Evolutionary conservation across 2,797 vertebrate species (phyloP).

Genomic region (Spondyliosoma cantharus): DNA sequence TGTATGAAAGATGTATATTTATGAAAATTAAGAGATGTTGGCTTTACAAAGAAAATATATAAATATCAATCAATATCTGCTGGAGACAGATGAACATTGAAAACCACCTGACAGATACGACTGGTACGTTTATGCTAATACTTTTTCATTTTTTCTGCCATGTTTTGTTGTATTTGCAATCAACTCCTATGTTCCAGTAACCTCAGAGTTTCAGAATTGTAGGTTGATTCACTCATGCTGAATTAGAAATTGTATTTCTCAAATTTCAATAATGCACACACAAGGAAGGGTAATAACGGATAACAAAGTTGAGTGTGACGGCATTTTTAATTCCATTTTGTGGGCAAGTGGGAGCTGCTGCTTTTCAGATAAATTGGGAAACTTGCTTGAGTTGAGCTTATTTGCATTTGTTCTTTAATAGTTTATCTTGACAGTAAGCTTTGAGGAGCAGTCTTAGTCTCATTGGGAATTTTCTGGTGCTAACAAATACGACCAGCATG

Average conservation of each 20-base stretch:
- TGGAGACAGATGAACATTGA: neutral
- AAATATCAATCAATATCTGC: too few relatives aligned
- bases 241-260: too few relatives aligned
- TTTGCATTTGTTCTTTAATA: slow-evolving; percentile 18
- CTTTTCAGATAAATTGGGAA: slow-evolving; percentile 10
- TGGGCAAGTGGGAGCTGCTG: neutral
- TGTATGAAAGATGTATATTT: neutral
- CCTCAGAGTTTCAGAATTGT: neutral
- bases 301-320: slow-evolving; percentile 14
- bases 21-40: neutral
- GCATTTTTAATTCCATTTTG: slow-evolving; percentile 50
- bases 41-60: neutral
- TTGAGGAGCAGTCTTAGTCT: slow-evolving; percentile 12
- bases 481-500: slow-evolving; percentile 23
- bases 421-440: slow-evolving; percentile 9
- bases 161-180: neutral
- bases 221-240: too few relatives aligned
- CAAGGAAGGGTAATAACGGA: neutral
- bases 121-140: too few relatives aligned
- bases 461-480: neutral
- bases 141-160: neutral
- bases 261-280: neutral
- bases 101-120: neutral
- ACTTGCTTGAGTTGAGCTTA: neutral
- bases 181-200: neutral